Evolutionary conservation across 2,888 invertebrate species (phyloP), one percentile per base, ranked within the genome.

Genomic region (Autographa pulchrina): DNA sequence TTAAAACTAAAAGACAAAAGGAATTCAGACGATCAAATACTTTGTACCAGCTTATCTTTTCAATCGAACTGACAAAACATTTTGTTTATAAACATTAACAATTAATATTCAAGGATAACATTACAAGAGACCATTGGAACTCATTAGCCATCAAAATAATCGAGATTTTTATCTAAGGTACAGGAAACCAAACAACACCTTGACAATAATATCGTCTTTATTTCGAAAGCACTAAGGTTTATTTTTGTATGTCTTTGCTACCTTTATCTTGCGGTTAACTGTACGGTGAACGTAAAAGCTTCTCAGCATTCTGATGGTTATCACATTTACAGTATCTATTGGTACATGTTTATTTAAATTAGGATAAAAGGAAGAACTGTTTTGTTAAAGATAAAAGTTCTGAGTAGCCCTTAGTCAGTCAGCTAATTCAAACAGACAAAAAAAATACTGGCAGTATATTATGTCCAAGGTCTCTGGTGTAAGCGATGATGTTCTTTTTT

Each of bases 111-210:
- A 75, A 63, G 43, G 69, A 43, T 65, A 72, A 73, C 60, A 65
- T 59, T 38, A 63, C 48, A 56, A 74, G 65, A 73, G 48, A 67
- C 64, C 70, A 43, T 16, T 43, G 14, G 14, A 25, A 16, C 65
- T 78, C 75, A 78, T 80, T 80, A 80, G 60, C 18, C 38, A 25
- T 62, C 11, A 43, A 61, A 66, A 70, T 75, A 16, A 72, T 79
- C 38, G 18, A 73, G 80, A 80, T 78, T 71, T 52, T 80, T 62
- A 80, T 80, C 78, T 70, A 25, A 13, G 3, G 18, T 32, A 35
- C 52, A 48, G 43, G 16, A 20, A 0, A 25, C 8, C 16, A 14
- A 56, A 59, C 9, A 64, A 32, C 25, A 48, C 25, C 20, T 25
- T 13, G 8, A 48, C 4, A 56, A 2, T n/a, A 25, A 25, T 25